Base-by-base conservation (phyloP, 2,888 invertebrate species). In the Notodonta dromedarius region DNA sequence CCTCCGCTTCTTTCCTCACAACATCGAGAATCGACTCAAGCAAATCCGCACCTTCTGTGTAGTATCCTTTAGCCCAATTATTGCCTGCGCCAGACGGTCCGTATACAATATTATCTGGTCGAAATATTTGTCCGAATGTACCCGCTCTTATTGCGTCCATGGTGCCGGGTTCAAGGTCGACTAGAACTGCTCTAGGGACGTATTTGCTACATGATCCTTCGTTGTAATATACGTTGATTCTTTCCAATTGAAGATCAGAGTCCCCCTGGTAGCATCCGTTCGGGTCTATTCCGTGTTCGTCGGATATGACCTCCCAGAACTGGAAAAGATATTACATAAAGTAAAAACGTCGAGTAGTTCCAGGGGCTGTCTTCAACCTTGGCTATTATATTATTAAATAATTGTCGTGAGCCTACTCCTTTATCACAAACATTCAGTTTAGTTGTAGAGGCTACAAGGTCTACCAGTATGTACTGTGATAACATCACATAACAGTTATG, bases 261-360 rank as follows among this genome's bases (percentile, higher is more conserved):
- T 96, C 95, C 5, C 96, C 96, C 68, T 93, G 86, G 83, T 95
- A 96, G 59, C 74, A 69, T 2, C 91, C 91, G 4, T 74, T 67
- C 0, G 95, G 94, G 77, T 96, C 95, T 73, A 96, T 96, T 35
- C 96, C 96, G 80, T 96, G 96, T 76, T 96, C 96, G 77, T 96
- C 96, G 8, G 96, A 96, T 78, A 97, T 97, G 50, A 97, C 96
- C 84, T 97, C 97, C 97, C 96, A 97, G 85, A 96, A 96, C 96
- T 96, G 87, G 57, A 89, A 44, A 3, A 44, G 24, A 24, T 24
- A 44, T 40, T 40, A 9, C 40, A 40, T 40, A 40, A 40, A 24
- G 24, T 24, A 24, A 24, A 24, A 24, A 24, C 24, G 24, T 24
- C 24, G 1, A 24, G 24, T 24, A 1, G 24, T 24, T 24, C 24